A percentile compares a stretch with the other conserved stretches of the same genome.
Conservation (phyloP, 2,888 invertebrate genomes). For the Cetonia aurata region DNA sequence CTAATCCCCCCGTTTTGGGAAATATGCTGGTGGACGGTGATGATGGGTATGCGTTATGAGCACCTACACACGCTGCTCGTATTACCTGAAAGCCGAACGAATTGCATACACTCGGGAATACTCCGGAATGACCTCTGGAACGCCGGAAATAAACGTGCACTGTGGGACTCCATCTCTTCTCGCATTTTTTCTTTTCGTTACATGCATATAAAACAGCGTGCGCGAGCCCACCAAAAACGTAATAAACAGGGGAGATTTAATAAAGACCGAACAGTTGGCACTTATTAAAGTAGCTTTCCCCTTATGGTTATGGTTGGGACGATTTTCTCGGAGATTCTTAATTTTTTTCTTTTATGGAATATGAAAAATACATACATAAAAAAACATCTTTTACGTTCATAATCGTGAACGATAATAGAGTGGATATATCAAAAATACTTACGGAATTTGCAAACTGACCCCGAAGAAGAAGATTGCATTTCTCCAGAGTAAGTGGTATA, state of each 20-base stretch:
- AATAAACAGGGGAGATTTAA: conserved; percentile 36
- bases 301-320: conserved; percentile 17
- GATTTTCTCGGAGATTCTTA: neutral
- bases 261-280: conserved; percentile 25
- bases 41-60: conserved; percentile 13
- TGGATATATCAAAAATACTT: neutral
- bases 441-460: neutral
- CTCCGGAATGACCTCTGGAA: too few relatives aligned
- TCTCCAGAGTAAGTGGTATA: too few relatives aligned
- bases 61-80: too few relatives aligned
- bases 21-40: conserved; percentile 15
- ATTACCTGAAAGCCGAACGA: conserved; percentile 1
- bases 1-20: conserved; percentile 42
- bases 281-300: conserved; percentile 17
- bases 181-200: conserved; percentile 2
- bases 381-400: too few relatives aligned
- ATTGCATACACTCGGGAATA: too few relatives aligned
- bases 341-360: too few relatives aligned
- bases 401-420: too few relatives aligned
- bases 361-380: too few relatives aligned
- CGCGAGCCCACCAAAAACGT: conserved; percentile 13
- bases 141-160: too few relatives aligned
- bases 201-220: conserved; percentile 23
- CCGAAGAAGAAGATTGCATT: too few relatives aligned
- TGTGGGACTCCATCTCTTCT: too few relatives aligned